Conservation (phyloP, 1,140 invertebrate species). For the Macrotrachela quadricornifera region DNA sequence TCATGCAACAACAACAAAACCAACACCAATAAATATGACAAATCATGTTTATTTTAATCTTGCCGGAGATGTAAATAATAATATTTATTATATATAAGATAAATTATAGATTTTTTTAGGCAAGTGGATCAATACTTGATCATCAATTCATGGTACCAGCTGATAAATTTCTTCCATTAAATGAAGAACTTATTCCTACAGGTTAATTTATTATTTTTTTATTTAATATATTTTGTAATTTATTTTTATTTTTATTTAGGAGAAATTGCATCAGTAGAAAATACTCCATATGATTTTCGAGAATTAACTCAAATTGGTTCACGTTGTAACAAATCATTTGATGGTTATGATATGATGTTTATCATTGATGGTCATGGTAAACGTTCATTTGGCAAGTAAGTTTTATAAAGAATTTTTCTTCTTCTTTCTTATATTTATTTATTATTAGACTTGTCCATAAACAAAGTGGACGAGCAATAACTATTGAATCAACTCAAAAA, state of each 20-base stretch:
- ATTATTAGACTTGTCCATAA: background rate
- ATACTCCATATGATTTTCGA: constrained; percentile 47
- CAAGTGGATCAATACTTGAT: constrained; percentile 22
- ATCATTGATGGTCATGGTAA: constrained; percentile 33
- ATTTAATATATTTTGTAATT: too few relatives aligned
- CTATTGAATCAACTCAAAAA: constrained; percentile 59
- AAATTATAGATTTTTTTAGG: background rate
- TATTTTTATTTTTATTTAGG: too few relatives aligned
- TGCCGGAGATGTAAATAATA: constrained; percentile 42
- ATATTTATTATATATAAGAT: too few relatives aligned
- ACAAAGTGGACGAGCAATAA: constrained; percentile 28
- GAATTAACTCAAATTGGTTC: constrained; percentile 32
- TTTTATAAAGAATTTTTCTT: too few relatives aligned
- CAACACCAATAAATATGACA: constrained; percentile 65
- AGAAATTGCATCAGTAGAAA: constrained; percentile 32
- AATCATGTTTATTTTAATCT: constrained; percentile 87
- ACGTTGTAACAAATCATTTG: constrained; percentile 20
- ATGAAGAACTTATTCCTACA: constrained; percentile 50
- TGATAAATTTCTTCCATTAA: constrained; percentile 50
- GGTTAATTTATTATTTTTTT: constrained; percentile 16
- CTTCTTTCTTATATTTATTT: too few relatives aligned
- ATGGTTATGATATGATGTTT: constrained; percentile 56
- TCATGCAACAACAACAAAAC: constrained; percentile 46
- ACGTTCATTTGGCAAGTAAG: constrained; percentile 12
- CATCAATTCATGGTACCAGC: constrained; percentile 52